Conservation (phyloP, 2,888 invertebrate genomes). For the Drosophila fungiperda region DNA sequence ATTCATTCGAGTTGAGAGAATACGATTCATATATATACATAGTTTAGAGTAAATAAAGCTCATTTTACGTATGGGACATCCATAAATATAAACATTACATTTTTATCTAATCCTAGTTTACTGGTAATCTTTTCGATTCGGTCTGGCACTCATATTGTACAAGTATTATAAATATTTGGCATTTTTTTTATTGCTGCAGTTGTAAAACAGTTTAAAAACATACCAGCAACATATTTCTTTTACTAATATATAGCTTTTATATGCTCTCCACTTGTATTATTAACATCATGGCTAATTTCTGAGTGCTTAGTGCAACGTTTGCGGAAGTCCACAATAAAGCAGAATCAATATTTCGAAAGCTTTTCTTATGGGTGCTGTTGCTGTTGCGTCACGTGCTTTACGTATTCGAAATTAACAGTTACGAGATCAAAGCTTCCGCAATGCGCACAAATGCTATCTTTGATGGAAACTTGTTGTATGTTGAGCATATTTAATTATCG, state of each 20-base stretch:
- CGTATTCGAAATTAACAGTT: not conserved
- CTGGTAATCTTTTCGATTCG: not conserved
- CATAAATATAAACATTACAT: not conserved
- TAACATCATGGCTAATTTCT: not conserved
- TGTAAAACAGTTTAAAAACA: not conserved
- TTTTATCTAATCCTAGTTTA: conserved; percentile 4
- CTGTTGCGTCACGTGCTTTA: not conserved
- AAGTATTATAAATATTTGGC: not conserved
- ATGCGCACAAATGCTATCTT: not conserved
- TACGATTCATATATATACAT: not conserved
- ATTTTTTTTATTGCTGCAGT: not conserved
- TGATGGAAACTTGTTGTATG: not conserved
- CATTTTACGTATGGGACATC: not conserved
- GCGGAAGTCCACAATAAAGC: conserved; percentile 4
- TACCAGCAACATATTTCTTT: not conserved
- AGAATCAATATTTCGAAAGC: conserved; percentile 6
- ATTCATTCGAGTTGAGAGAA: conserved; percentile 23
- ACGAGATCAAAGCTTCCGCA: not conserved
- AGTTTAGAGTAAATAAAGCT: not conserved
- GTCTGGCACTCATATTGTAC: not conserved
- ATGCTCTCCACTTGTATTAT: not conserved
- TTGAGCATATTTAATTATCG: not conserved
- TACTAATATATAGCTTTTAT: not conserved
- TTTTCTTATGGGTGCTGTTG: not conserved
- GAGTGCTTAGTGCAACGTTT: conserved; percentile 5